Base-by-base conservation (phyloP, 64 coral and sea anemone species). In the Dendronephthya gigantea region DNA sequence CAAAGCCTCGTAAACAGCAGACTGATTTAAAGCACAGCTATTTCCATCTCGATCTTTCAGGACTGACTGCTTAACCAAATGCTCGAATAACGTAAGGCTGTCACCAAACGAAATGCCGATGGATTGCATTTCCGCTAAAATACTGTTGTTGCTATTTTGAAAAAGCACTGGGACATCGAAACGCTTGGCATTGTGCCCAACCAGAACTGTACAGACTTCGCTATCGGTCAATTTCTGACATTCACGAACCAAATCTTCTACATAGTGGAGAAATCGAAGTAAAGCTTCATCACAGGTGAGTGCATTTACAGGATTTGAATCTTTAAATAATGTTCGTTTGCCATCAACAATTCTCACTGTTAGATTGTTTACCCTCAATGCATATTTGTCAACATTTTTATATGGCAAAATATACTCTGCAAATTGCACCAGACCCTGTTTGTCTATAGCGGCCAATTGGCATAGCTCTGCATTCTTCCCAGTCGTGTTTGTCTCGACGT, bases 291-390 rank as follows among this genome's bases (percentile, higher is more conserved):
- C 32, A 33, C 27, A 29, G 72, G 72, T 79, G 29, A 79, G 72
- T 31, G 68, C 68, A 40, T 34, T 14, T n/a, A 89, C 22, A 48
- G 82, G 82, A 68, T 84, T 30, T 35, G 45, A 72, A 47, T 90
- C 88, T 79, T 90, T 90, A 28, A 23, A 90, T 48, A 87, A 48
- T 50, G 28, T 23, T 48, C 66, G 40, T 0, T 31, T 87, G 17
- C 58, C 82, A 50, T 85, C 83, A 7, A 90, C 68, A 79, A 52
- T 85, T 79, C 85, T 84, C 2, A 90, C 32, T 6, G 83, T 17
- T 48, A 90, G 83, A 76, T 90, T 81, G 83, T 90, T 90, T 28
- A 90, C 83, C 56, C 65, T 84, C 19, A 83, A 76, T 23, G 88
- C 88, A 9, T 72, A 27, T 28, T 35, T 13, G 34, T 84, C 83